Percentiles rank a stretch among this genome's conserved stretches.
phyloP scores from a whole-genome alignment of 2,888 invertebrate species.

The Atethmia centrago region DNA sequence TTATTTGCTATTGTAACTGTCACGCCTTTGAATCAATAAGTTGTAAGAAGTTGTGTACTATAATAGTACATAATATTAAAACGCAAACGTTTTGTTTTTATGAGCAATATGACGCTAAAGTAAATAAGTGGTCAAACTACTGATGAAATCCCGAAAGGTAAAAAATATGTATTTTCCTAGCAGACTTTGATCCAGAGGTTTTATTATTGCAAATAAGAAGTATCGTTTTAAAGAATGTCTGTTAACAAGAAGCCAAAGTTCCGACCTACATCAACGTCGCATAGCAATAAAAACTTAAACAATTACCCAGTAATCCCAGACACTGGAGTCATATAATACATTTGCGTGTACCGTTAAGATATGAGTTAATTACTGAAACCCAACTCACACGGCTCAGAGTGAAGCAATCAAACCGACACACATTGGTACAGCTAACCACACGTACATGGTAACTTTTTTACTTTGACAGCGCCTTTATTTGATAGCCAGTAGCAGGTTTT shows the following conservation, averaged over 20 bases:
- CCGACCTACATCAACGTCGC: slow-evolving; percentile 23
- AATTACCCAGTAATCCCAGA: slow-evolving; percentile 47
- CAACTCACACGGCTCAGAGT: slow-evolving; percentile 57
- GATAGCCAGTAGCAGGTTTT: slow-evolving; percentile 15
- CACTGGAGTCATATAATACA: slow-evolving; percentile 44
- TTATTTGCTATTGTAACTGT: slow-evolving; percentile 40
- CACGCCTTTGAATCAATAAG: slow-evolving; percentile 24
- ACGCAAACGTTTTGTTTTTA: not conserved
- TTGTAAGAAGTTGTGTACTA: slow-evolving; percentile 1
- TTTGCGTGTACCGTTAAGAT: slow-evolving; percentile 53
- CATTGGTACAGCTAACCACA: slow-evolving; percentile 56
- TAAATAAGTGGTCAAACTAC: not conserved
- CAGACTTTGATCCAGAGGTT: no score
- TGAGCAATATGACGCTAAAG: not conserved
- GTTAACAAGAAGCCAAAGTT: slow-evolving; percentile 18
- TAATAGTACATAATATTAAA: not conserved
- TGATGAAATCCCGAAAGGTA: not conserved
- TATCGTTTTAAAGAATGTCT: not conserved
- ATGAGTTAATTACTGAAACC: slow-evolving; percentile 70
- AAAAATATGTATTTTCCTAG: no score
- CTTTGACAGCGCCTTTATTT: slow-evolving; percentile 9
- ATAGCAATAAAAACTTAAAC: slow-evolving; percentile 43
- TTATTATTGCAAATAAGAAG: no score
- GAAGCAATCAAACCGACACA: slow-evolving; percentile 61
- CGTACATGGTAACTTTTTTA: not conserved